These are phyloP conservation scores for Herpetotheres cachinnans DNA, from an alignment of 2,113 vertebrate genomes.

Conservation along the genomic window DNA sequence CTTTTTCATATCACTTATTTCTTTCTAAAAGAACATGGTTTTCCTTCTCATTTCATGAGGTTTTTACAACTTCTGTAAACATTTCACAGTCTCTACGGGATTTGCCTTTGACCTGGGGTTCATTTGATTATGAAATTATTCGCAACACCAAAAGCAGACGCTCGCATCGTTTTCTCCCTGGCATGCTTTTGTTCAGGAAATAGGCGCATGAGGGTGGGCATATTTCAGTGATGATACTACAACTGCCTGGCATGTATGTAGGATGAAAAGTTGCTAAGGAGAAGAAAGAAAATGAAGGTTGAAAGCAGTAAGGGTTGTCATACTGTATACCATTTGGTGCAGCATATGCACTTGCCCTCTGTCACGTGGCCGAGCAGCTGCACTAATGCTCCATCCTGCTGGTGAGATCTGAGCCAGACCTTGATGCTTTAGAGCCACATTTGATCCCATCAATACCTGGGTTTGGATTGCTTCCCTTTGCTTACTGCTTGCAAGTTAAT, in stretches of 20 bases:
- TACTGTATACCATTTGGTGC: background rate
- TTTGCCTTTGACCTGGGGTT: background rate
- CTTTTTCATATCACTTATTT: background rate
- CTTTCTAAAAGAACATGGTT: background rate
- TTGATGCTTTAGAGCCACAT: background rate
- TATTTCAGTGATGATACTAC: background rate
- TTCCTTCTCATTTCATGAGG: background rate
- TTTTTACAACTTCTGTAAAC: background rate
- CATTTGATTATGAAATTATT: background rate
- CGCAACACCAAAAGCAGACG: background rate
- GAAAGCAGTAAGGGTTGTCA: background rate
- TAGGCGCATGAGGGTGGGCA: background rate
- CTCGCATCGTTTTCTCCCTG: background rate
- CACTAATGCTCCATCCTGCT: background rate
- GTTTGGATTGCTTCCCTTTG: background rate
- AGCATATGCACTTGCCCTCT: background rate
- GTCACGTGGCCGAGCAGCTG: background rate
- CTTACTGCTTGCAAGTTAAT: background rate
- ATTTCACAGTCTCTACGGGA: background rate
- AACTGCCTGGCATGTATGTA: background rate
- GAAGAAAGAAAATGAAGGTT: background rate
- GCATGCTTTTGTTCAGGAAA: background rate
- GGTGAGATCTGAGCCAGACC: background rate
- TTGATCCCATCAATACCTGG: background rate
- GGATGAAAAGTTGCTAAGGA: background rate